Conservation (phyloP, 2,888 invertebrate species). For the Scotopteryx bipunctaria region DNA sequence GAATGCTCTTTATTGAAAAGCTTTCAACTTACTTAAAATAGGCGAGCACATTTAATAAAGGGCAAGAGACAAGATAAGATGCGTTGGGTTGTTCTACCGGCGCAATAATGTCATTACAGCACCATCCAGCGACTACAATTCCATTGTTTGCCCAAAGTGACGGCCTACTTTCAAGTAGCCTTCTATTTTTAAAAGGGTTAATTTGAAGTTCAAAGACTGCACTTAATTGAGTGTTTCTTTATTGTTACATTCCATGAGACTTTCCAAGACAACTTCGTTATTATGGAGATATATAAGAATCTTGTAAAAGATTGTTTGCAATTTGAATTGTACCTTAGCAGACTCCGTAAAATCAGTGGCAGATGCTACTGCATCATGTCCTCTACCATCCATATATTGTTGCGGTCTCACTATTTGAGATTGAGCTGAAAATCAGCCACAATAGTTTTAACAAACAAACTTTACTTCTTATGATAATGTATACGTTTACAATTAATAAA, state of each 20-base stretch:
- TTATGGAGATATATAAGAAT: constrained; percentile 22
- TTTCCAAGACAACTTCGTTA: constrained; percentile 21
- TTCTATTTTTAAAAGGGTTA: constrained; percentile 42
- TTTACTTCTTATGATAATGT: constrained; percentile 5
- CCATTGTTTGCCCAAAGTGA: constrained; percentile 44
- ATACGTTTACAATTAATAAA: too few relatives aligned
- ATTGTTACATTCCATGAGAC: constrained; percentile 5
- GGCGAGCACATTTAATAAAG: constrained; percentile 44
- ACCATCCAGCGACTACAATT: constrained; percentile 45
- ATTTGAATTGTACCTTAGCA: constrained; percentile 17
- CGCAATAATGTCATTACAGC: constrained; percentile 45
- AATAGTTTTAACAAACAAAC: too few relatives aligned
- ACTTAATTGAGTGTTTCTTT: constrained; percentile 25
- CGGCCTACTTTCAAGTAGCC: constrained; percentile 35
- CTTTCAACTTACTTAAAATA: constrained; percentile 27
- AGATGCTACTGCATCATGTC: constrained; percentile 26
- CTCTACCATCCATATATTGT: too few relatives aligned
- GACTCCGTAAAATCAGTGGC: too few relatives aligned
- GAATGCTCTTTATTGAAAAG: constrained; percentile 16
- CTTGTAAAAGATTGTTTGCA: constrained; percentile 10
- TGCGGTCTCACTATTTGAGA: too few relatives aligned
- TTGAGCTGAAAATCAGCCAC: too few relatives aligned
- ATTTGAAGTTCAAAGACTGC: constrained; percentile 34
- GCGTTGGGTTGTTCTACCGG: constrained; percentile 39
- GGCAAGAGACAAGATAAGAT: constrained; percentile 44